Evolutionary conservation across 1,140 invertebrate species (phyloP).

Genomic region (Vanessa atalanta): DNA sequence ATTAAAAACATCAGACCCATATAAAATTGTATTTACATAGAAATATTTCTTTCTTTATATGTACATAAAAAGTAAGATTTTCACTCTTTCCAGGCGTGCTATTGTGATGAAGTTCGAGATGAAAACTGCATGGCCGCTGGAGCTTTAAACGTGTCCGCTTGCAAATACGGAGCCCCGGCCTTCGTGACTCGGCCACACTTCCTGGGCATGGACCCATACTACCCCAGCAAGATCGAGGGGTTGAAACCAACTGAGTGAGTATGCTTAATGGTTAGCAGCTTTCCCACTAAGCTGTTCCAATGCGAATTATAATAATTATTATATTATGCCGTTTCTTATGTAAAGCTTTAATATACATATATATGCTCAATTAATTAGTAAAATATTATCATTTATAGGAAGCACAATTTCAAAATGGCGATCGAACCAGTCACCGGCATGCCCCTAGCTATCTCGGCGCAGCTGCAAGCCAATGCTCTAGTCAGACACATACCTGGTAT

Average conservation of each 20-base stretch:
- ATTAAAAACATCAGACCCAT: too few species aligned
- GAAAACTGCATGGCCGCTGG: slow-evolving; percentile 78
- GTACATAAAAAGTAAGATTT: neutral
- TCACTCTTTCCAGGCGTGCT: slow-evolving; percentile 68
- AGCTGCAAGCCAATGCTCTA: slow-evolving; percentile 87
- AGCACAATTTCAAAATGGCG: slow-evolving; percentile 63
- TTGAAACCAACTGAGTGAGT: slow-evolving; percentile 68
- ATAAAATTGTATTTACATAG: too few species aligned
- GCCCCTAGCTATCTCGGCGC: slow-evolving; percentile 84
- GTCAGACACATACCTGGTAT: slow-evolving; percentile 82
- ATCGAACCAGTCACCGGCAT: slow-evolving; percentile 81
- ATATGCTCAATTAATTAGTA: too few species aligned
- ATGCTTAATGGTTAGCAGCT: neutral
- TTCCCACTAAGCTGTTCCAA: too few species aligned
- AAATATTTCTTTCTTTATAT: too few species aligned
- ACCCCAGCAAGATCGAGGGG: slow-evolving; percentile 79
- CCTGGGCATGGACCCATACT: slow-evolving; percentile 84
- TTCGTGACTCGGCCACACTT: slow-evolving; percentile 91
- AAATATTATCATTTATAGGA: slow-evolving; percentile 42
- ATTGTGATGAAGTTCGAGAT: slow-evolving; percentile 65
- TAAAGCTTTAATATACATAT: too few species aligned
- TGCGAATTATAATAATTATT: too few species aligned
- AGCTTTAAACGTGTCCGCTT: slow-evolving; percentile 81
- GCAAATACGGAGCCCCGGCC: slow-evolving; percentile 85
- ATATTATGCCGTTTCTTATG: too few species aligned